Evolutionary conservation across 2,797 vertebrate species (phyloP), one percentile per base, ranked within the genome.

Genomic region (Rhinatrema bivittatum): DNA sequence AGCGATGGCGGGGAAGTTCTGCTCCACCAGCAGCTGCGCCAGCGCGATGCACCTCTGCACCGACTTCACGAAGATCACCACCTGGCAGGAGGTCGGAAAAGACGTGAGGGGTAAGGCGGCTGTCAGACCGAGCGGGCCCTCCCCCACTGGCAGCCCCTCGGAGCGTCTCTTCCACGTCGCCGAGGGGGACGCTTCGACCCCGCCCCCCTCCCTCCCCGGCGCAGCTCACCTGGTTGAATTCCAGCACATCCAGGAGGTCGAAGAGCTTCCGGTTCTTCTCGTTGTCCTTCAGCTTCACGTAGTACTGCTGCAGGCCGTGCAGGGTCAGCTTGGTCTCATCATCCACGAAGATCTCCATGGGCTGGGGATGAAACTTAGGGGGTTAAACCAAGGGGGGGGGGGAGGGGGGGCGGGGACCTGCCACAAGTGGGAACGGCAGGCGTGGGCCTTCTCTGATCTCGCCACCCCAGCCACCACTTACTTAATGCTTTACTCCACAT

Each of bases 251-350:
- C 10, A 90, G 68, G n/a, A 91, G 83, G 42, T 90, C 88, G 56
- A 89, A 88, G 46, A 90, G 84, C 42, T 91, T 89, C 55, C 87
- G 71, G 74, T 90, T 91, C 79, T 91, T 91, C 81, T 89, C 86
- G 46, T 88, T 88, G 80, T 89, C 88, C 79, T 87, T 91, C 70
- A 91, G 83, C 43, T 88, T 91, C 69, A 90, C 84, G 50, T 89
- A 90, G 68, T 91, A 88, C 59, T 91, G 88, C 78, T 90, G 87
- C 66, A 89, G 76, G 7, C 85, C 87, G 5, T 90, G 85, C 59
- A 91, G 84, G 15, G 85, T 88, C 75, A 90, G 76, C 79, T 88
- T 90, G 27, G 87, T 89, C 79, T 90, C 87, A 25, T 90, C 85
- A 20, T 90, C 88, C 81, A 90, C 87, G 65, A 89, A 90, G 68